These are phyloP conservation scores for Drosophila formosana DNA, from an alignment of 2,888 invertebrate species.

Conservation along the genomic window DNA sequence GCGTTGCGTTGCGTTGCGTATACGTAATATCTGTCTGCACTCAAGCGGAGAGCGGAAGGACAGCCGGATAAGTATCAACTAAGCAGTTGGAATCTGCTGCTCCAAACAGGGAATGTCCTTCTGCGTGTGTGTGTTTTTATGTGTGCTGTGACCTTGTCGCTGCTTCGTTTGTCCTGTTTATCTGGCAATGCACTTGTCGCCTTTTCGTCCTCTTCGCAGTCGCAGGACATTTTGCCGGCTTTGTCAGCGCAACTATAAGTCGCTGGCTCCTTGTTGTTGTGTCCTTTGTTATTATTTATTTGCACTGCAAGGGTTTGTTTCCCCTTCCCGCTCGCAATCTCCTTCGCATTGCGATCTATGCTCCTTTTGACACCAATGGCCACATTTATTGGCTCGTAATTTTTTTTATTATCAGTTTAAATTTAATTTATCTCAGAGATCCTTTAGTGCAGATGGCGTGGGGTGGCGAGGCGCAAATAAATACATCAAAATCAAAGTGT, in stretches of 20 bases:
- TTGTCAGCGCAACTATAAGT: constrained; percentile 41
- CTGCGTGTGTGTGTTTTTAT: constrained; percentile 9
- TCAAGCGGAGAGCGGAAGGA: not conserved
- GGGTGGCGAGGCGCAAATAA: constrained; percentile 56
- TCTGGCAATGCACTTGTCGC: constrained; percentile 70
- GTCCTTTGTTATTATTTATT: constrained; percentile 75
- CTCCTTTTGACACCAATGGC: constrained; percentile 32
- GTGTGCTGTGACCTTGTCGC: constrained; percentile 57
- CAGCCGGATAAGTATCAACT: constrained; percentile 72
- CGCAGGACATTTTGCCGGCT: constrained; percentile 38
- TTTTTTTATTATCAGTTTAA: constrained; percentile 78
- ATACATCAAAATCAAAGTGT: constrained; percentile 74
- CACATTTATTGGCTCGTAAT: constrained; percentile 78
- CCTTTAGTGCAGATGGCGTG: constrained; percentile 16
- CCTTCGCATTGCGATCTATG: constrained; percentile 22
- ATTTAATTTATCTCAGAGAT: constrained; percentile 71
- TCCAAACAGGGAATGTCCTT: constrained; percentile 55
- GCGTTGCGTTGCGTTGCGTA: constrained; percentile 32
- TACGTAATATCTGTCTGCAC: constrained; percentile 47
- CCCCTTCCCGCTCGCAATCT: not conserved
- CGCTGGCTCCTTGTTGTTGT: constrained; percentile 44
- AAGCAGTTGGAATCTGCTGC: constrained; percentile 76
- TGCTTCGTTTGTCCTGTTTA: constrained; percentile 69
- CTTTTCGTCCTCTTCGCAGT: not conserved
- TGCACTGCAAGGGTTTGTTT: constrained; percentile 47